Base-by-base conservation (phyloP, 2,113 vertebrate species). In the Jaculus jaculus region DNA sequence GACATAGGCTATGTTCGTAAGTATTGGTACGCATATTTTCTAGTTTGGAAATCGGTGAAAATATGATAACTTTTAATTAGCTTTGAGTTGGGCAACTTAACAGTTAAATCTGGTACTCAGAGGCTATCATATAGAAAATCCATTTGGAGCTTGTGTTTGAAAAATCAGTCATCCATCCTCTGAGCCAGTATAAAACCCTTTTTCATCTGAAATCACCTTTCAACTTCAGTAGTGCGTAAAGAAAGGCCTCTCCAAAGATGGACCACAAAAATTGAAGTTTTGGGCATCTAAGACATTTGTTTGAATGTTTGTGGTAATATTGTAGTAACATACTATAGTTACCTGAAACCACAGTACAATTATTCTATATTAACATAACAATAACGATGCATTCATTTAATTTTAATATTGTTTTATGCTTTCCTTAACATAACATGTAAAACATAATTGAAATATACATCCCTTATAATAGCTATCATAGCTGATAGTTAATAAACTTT, bases 41-140 rank as follows among this genome's bases (percentile, higher is more conserved):
- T 87, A 94, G 17, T 85, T 93, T 95, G 77, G 60, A 94, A 93
- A 94, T 61, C 1, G 21, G 68, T 84, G 65, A 32, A 92, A 93
- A 95, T 42, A 66, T 82, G 69, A 94, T 91, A 87, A 91, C 77
- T 87, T 95, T 92, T 91, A 96, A 96, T 94, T 95, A 66, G 90
- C 88, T 88, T 92, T 94, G 91, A 95, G 95, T 54, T 75, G 51
- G 42, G 86, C 34, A 93, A 88, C 79, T 96, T 95, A 93, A 75
- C 51, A 85, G 90, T 88, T 96, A 94, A 96, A 93, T 73, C 85
- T 90, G 32, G 88, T 87, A 87, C 71, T 83, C 74, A 83, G 73
- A 85, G 21, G 39, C 90, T 83, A 51, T n/a, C 71, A 94, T 60
- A 90, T 24, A 90, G 94, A 93, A 95, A 95, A 94, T 90, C 74